Evolutionary conservation across 2,888 invertebrate species (phyloP).

Genomic region (Eulithis testata): DNA sequence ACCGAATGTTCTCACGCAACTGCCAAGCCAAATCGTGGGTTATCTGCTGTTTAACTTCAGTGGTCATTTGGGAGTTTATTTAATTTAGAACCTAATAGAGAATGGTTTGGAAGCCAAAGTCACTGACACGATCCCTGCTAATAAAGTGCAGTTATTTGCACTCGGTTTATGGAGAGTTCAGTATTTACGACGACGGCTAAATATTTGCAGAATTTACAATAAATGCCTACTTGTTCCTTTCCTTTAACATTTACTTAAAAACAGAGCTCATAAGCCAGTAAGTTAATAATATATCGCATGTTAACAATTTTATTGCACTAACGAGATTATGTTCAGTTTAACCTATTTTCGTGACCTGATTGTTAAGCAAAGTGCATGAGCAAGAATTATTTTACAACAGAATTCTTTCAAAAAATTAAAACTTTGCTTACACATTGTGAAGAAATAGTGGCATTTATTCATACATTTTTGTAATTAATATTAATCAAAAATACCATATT

Average conservation of each 20-base stretch:
- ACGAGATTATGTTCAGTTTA: conserved; percentile 4
- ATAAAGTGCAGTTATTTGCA: too few relatives aligned
- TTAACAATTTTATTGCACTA: conserved; percentile 8
- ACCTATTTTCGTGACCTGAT: conserved; percentile 21
- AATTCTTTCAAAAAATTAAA: not conserved
- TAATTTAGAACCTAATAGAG: too few relatives aligned
- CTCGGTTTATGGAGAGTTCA: too few relatives aligned
- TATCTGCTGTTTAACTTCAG: conserved; percentile 8
- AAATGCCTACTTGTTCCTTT: too few relatives aligned
- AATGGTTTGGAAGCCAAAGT: too few relatives aligned
- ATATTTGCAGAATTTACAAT: too few relatives aligned
- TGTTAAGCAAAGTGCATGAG: conserved; percentile 8
- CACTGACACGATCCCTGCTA: too few relatives aligned
- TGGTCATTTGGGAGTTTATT: not conserved
- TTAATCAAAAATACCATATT: too few relatives aligned
- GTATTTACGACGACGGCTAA: too few relatives aligned
- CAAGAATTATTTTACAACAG: not conserved
- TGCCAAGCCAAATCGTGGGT: conserved; percentile 25
- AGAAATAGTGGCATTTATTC: too few relatives aligned
- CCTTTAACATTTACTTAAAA: too few relatives aligned
- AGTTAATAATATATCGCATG: conserved; percentile 9
- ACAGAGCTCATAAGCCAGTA: not conserved
- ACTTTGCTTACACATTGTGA: too few relatives aligned
- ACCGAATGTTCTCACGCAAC: conserved; percentile 43
- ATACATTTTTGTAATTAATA: not conserved